Conservation (phyloP, 1,140 invertebrate genomes). For the Drosophila mauritiana region DNA sequence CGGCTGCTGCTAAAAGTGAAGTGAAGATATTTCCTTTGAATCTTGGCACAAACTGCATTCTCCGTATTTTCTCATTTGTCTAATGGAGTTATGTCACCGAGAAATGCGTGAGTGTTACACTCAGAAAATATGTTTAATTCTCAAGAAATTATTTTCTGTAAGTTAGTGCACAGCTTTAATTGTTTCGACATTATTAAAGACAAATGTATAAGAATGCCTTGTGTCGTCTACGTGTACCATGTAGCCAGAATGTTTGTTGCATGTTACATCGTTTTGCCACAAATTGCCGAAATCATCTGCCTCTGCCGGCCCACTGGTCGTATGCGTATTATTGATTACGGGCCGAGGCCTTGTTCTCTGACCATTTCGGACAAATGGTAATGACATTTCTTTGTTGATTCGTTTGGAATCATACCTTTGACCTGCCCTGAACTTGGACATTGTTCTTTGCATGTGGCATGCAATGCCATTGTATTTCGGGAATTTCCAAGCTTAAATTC, state of each 20-base stretch:
- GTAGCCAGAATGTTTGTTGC: not conserved
- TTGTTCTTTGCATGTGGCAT: slow-evolving; percentile 44
- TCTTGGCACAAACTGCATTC: not conserved
- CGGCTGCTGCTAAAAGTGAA: not conserved
- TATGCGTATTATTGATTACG: slow-evolving; percentile 60
- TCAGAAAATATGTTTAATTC: not conserved
- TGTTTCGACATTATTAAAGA: not conserved
- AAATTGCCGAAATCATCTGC: slow-evolving; percentile 6
- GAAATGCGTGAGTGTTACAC: slow-evolving; percentile 15
- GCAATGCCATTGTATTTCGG: slow-evolving; percentile 25
- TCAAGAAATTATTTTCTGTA: not conserved
- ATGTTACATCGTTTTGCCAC: slow-evolving; percentile 8
- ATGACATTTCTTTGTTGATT: slow-evolving; percentile 28
- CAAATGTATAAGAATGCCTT: not conserved
- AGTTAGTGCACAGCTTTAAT: too few relatives aligned
- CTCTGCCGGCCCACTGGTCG: slow-evolving; percentile 20
- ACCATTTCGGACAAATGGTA: slow-evolving; percentile 38
- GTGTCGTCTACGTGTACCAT: not conserved
- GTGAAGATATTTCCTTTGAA: not conserved
- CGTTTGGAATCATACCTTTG: slow-evolving; percentile 9
- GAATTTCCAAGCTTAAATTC: slow-evolving; percentile 4
- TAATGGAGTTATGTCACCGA: slow-evolving; percentile 41
- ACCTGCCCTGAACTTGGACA: slow-evolving; percentile 43
- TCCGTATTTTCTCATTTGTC: slow-evolving; percentile 17
- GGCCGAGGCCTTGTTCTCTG: slow-evolving; percentile 7